Percentiles rank a stretch among this genome's conserved stretches.
These are phyloP conservation scores for Zaprionus taronus DNA, from an alignment of 1,140 invertebrate genomes.

Conservation along the genomic window DNA sequence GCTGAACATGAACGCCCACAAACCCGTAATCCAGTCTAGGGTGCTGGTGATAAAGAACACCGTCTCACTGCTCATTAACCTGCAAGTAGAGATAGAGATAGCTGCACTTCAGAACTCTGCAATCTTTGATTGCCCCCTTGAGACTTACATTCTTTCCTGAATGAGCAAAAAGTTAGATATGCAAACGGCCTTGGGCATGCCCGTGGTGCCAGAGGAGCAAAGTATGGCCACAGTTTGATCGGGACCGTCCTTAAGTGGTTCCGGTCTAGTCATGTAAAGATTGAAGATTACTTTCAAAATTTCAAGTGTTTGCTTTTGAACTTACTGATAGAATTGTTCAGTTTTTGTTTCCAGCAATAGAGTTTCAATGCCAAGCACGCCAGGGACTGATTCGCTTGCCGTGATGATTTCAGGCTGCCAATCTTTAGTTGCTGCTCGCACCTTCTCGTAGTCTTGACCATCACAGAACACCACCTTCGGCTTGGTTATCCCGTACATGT, in stretches of 20 bases:
- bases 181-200: constrained; percentile 90
- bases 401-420: constrained; percentile 31
- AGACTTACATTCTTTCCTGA: constrained; percentile 30
- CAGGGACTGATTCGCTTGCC: constrained; percentile 30
- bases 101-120: neutral
- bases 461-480: constrained; percentile 59
- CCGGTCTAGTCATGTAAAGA: constrained; percentile 32
- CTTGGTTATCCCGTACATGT: constrained; percentile 42
- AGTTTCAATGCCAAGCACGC: constrained; percentile 38
- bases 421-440: constrained; percentile 13
- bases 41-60: constrained; percentile 26
- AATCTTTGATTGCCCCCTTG: neutral
- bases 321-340: constrained; percentile 55
- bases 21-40: constrained; percentile 50
- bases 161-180: constrained; percentile 86
- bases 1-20: constrained; percentile 37
- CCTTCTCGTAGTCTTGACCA: constrained; percentile 19
- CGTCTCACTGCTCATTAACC: constrained; percentile 30
- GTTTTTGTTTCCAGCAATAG: constrained; percentile 35
- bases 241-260: constrained; percentile 24
- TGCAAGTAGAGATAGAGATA: neutral
- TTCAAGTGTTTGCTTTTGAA: constrained; percentile 42
- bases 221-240: constrained; percentile 73
- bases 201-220: constrained; percentile 89
- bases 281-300: neutral